phyloP scores from a whole-genome alignment of 1,140 invertebrate species.

The Marisa cornuarietis region DNA sequence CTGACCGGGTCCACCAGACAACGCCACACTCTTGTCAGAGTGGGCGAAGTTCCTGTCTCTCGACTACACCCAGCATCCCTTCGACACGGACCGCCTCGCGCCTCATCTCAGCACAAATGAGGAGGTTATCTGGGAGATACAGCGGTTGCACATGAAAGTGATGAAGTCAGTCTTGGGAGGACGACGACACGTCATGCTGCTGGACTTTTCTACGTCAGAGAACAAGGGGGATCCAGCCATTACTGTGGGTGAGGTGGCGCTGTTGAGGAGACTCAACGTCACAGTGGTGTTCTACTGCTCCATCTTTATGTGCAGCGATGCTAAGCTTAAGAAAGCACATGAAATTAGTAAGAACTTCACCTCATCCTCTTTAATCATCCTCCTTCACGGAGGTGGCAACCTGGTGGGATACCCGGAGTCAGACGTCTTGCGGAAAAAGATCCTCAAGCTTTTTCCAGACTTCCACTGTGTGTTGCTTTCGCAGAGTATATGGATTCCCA shows the following conservation, averaged over 20 bases:
- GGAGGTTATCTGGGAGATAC: slow-evolving; percentile 29
- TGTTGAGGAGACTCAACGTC: slow-evolving; percentile 19
- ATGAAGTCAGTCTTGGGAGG: slow-evolving; percentile 18
- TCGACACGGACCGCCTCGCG: slow-evolving; percentile 24
- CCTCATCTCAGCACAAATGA: slow-evolving; percentile 18
- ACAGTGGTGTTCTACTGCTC: not conserved
- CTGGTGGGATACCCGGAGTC: slow-evolving; percentile 28
- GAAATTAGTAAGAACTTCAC: not conserved
- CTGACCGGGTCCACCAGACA: no score
- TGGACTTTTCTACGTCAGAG: slow-evolving; percentile 28
- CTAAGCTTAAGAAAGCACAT: not conserved
- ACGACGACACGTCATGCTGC: slow-evolving; percentile 31
- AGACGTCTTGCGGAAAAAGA: slow-evolving; percentile 10
- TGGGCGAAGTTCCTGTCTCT: not conserved
- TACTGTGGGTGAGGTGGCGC: slow-evolving; percentile 31
- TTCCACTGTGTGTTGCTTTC: slow-evolving; percentile 25
- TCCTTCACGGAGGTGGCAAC: slow-evolving; percentile 37
- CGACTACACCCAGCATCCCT: not conserved
- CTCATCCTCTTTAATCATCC: slow-evolving; percentile 24
- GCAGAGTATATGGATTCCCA: slow-evolving; percentile 25
- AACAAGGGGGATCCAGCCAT: slow-evolving; percentile 47
- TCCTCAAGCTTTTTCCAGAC: slow-evolving; percentile 21
- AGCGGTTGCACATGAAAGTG: slow-evolving; percentile 27
- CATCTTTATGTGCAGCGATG: not conserved
- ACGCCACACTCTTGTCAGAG: no score